phyloP scores from a whole-genome alignment of 2,888 invertebrate genomes.

The Dendrolimus houi region DNA sequence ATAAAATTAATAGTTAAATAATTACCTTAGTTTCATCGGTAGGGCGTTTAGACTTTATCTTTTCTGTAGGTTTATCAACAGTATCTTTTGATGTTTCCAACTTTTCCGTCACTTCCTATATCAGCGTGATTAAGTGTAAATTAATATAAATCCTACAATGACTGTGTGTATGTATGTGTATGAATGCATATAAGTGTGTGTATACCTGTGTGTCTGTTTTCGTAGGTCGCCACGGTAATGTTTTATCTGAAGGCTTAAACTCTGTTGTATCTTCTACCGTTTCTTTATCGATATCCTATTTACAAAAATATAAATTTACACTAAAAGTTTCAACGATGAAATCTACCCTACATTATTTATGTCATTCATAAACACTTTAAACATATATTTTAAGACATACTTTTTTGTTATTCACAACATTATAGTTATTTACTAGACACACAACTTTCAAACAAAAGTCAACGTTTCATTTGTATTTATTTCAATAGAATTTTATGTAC shows the following conservation, averaged over 20 bases:
- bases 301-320: conserved; percentile 40
- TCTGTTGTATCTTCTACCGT: conserved; percentile 46
- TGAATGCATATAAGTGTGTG: conserved; percentile 24
- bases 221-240: conserved; percentile 60
- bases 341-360: neutral
- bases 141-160: conserved; percentile 2
- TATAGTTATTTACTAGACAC: conserved; percentile 45
- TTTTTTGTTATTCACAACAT: conserved; percentile 25
- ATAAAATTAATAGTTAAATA: conserved; percentile 2
- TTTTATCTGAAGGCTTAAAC: conserved; percentile 53
- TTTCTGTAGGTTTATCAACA: conserved; percentile 8
- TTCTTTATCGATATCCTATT: conserved; percentile 54
- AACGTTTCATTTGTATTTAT: conserved; percentile 26
- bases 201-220: conserved; percentile 52
- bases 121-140: conserved; percentile 13
- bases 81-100: conserved; percentile 27
- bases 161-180: conserved; percentile 12
- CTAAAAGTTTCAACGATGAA: neutral
- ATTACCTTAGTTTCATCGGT: conserved; percentile 43
- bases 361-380: no score
- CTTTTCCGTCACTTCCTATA: conserved; percentile 39
- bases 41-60: conserved; percentile 23
- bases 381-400: conserved; percentile 11
- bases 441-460: conserved; percentile 29
- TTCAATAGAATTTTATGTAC: conserved; percentile 27